A percentile compares a stretch with the other conserved stretches of the same genome.
Evolutionary conservation across 53 echinoderm and acorn worm genomes (phyloP).

Genomic region (Mesocentrotus franciscanus): DNA sequence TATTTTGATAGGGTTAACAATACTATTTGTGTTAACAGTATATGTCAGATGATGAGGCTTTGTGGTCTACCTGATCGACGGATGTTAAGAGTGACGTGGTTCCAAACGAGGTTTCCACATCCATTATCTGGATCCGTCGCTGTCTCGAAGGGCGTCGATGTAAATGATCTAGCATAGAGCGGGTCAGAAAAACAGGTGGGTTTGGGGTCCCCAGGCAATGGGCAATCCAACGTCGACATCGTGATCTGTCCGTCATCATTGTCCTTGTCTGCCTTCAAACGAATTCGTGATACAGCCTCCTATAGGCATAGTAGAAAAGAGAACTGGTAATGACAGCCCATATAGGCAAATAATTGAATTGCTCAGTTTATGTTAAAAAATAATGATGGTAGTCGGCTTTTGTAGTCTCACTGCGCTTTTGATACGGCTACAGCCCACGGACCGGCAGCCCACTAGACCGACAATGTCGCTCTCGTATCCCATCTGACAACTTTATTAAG

Average conservation of each 20-base stretch:
- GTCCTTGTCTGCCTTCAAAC: not conserved
- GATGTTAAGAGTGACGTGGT: conserved; percentile 40
- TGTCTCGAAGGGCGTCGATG: conserved; percentile 46
- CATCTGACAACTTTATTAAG: too few relatives aligned
- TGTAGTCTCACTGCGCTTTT: too few relatives aligned
- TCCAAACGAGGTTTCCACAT: conserved; percentile 18
- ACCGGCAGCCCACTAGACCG: too few relatives aligned
- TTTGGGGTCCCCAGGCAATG: not conserved
- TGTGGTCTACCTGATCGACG: not conserved
- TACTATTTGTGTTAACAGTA: too few relatives aligned
- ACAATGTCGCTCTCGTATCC: too few relatives aligned
- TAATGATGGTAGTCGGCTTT: too few relatives aligned
- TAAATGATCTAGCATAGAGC: conserved; percentile 2
- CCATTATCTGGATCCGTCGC: not conserved
- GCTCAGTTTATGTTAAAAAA: too few relatives aligned
- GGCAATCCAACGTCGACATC: not conserved
- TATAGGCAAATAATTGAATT: too few relatives aligned
- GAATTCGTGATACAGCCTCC: conserved; percentile 28
- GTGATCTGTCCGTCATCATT: conserved; percentile 52
- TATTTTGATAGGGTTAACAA: too few relatives aligned
- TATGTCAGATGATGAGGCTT: not conserved
- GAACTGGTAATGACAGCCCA: not conserved
- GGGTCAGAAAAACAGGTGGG: not conserved
- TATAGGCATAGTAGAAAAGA: not conserved
- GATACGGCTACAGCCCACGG: too few relatives aligned